phyloP scores from a whole-genome alignment of 2,113 vertebrate genomes.

The Chaenogobius annularis region DNA sequence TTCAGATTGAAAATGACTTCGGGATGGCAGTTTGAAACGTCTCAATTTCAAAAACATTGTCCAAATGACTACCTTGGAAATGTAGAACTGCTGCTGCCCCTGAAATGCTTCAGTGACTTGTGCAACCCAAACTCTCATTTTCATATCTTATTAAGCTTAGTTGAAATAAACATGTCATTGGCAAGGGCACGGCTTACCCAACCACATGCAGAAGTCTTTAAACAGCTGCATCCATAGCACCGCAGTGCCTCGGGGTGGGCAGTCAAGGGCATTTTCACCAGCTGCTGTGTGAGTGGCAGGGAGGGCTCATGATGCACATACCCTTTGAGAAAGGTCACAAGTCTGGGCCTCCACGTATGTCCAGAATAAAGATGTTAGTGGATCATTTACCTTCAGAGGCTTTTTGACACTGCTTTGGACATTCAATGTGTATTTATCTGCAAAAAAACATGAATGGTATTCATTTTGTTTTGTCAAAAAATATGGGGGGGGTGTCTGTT shows the following conservation, averaged over 20 bases:
- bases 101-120: not conserved
- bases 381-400: not conserved
- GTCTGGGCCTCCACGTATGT: not conserved
- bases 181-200: conserved; percentile 60
- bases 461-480: too few species aligned
- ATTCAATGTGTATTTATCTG: not conserved
- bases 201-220: conserved; percentile 54
- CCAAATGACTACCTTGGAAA: too few species aligned
- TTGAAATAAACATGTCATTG: conserved; percentile 45
- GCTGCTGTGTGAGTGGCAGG: conserved; percentile 49
- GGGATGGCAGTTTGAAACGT: too few species aligned
- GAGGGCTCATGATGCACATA: conserved; percentile 26
- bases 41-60: not conserved
- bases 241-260: conserved; percentile 56
- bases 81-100: not conserved
- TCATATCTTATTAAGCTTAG: not conserved
- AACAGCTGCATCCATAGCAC: conserved; percentile 67
- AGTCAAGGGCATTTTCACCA: conserved; percentile 73
- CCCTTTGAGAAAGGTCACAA: conserved; percentile 26
- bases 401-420: not conserved
- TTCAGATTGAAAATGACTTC: too few species aligned
- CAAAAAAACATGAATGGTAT: too few species aligned
- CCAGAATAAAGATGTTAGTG: conserved; percentile 7
- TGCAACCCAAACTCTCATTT: not conserved
- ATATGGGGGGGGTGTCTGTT: too few species aligned